phyloP scores from a whole-genome alignment of 2,888 invertebrate genomes.

The Sycophila texana region DNA sequence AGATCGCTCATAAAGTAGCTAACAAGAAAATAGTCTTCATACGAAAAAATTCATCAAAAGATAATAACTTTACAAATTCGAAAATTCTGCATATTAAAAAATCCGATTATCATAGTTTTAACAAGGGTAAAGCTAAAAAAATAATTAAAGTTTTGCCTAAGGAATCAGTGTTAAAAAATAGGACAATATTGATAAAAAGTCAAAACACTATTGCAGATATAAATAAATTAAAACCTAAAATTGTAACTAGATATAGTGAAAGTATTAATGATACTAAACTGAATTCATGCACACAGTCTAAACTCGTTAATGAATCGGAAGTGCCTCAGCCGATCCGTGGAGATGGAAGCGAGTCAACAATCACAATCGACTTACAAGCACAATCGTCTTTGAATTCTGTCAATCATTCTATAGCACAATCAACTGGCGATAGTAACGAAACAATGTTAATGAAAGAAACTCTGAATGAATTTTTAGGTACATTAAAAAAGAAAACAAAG shows the following conservation, averaged over 20 bases:
- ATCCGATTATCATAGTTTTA: neutral
- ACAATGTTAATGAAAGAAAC: neutral
- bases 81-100: conserved; percentile 7
- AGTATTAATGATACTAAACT: neutral
- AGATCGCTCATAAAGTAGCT: conserved; percentile 30
- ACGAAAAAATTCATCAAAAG: conserved; percentile 3
- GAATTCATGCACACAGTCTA: neutral
- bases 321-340: no score
- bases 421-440: neutral
- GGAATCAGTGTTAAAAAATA: neutral
- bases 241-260: neutral
- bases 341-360: no score
- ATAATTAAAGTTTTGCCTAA: neutral
- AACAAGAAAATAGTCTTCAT: conserved; percentile 42
- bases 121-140: neutral
- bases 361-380: no score
- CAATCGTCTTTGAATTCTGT: no score
- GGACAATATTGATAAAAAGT: neutral
- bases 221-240: neutral
- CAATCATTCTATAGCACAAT: no score
- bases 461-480: neutral
- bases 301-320: neutral
- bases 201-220: neutral
- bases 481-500: conserved; percentile 21
- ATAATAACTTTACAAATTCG: neutral